Conservation (phyloP, 2,888 invertebrate species). For the Netelia fuscicornis region DNA sequence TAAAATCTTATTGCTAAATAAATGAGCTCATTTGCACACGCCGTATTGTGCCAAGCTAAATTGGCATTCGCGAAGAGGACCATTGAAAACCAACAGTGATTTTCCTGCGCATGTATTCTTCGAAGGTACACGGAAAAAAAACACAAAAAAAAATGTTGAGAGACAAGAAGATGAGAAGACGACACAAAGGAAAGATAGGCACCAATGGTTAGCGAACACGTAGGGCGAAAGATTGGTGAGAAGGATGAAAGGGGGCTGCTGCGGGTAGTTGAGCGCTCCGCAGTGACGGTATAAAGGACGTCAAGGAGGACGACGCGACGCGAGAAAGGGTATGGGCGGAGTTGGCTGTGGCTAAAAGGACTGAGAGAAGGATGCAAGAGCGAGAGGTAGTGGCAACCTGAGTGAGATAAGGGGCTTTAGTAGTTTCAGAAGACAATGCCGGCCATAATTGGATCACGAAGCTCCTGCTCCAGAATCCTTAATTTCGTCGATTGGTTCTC, state of each 20-base stretch:
- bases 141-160: background rate
- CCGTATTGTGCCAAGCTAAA: background rate
- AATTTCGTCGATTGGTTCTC: slow-evolving; percentile 79
- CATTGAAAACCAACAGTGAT: background rate
- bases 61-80: background rate
- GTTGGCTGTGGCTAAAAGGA: slow-evolving; percentile 70
- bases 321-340: slow-evolving; percentile 65
- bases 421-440: slow-evolving; percentile 80
- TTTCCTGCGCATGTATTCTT: background rate
- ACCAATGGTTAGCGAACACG: slow-evolving; percentile 37
- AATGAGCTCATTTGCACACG: too few relatives aligned
- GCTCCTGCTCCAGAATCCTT: slow-evolving; percentile 79
- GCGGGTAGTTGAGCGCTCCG: slow-evolving; percentile 25
- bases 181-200: background rate
- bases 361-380: slow-evolving; percentile 7
- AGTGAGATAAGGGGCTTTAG: slow-evolving; percentile 78
- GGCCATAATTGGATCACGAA: slow-evolving; percentile 80
- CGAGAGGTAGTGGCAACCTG: slow-evolving; percentile 69
- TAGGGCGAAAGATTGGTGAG: slow-evolving; percentile 62
- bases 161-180: background rate
- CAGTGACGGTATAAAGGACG: slow-evolving; percentile 58
- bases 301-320: slow-evolving; percentile 53
- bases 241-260: slow-evolving; percentile 44
- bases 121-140: background rate
- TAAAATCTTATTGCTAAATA: too few relatives aligned